phyloP scores from a whole-genome alignment of 1,140 invertebrate genomes.

The Ostrea denselamellosa region DNA sequence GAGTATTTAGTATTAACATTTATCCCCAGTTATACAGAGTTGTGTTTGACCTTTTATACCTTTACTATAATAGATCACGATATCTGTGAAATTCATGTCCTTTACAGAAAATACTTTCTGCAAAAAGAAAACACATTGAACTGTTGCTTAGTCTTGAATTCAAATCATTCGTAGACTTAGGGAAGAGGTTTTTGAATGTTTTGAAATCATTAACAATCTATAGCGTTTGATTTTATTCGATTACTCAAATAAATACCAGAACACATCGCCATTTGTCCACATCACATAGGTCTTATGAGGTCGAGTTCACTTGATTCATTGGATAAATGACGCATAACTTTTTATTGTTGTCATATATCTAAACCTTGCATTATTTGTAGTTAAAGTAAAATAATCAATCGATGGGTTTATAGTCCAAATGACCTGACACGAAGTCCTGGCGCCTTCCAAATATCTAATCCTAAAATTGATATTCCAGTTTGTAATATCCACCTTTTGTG shows the following conservation, averaged over 20 bases:
- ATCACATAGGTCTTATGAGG: too few relatives aligned
- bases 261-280: background rate
- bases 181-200: background rate
- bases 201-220: background rate
- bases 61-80: background rate
- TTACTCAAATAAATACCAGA: background rate
- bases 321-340: too few relatives aligned
- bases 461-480: background rate
- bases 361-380: too few relatives aligned
- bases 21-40: background rate
- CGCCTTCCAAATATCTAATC: background rate
- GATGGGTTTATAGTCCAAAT: too few relatives aligned
- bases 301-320: too few relatives aligned
- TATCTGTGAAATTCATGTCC: background rate
- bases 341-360: too few relatives aligned
- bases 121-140: background rate
- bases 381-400: too few relatives aligned
- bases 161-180: slow-evolving; percentile 1
- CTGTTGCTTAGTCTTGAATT: background rate
- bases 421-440: slow-evolving; percentile 17
- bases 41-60: slow-evolving; percentile 3
- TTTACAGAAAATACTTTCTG: background rate
- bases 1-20: slow-evolving; percentile 3
- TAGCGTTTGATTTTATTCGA: background rate
- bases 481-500: background rate